phyloP scores from a whole-genome alignment of 2,113 vertebrate genomes.

The Bos indicus region DNA sequence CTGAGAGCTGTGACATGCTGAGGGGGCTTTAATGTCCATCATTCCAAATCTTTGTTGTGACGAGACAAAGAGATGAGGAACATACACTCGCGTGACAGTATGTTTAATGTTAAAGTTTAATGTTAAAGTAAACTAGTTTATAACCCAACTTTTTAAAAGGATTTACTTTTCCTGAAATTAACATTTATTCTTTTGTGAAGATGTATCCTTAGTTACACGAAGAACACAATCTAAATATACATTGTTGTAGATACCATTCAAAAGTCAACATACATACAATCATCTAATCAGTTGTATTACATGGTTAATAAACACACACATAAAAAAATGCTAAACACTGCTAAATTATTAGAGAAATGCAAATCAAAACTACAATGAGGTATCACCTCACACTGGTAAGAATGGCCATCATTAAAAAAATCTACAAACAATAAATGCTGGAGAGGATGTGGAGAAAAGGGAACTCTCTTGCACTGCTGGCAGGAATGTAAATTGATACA shows the following conservation, averaged over 20 bases:
- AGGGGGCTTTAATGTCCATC: no score
- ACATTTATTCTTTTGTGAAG: constrained; percentile 38
- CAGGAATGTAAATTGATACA: background rate
- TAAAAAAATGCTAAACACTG: background rate
- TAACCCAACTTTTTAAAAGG: constrained; percentile 19
- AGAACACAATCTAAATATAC: constrained; percentile 51
- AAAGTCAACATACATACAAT: constrained; percentile 38
- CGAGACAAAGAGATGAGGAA: no score
- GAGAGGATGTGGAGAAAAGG: background rate
- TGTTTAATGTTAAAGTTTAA: background rate
- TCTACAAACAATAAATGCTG: background rate
- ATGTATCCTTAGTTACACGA: constrained; percentile 31
- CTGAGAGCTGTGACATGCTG: no score
- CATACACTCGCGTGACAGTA: background rate
- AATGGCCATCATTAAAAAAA: background rate
- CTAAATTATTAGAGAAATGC: background rate
- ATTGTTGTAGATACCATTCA: constrained; percentile 4
- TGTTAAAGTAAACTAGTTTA: constrained; percentile 21
- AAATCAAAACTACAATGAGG: background rate
- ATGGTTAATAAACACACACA: background rate
- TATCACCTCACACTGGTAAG: background rate
- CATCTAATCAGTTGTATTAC: constrained; percentile 30
- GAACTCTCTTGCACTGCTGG: background rate
- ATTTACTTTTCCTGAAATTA: constrained; percentile 7
- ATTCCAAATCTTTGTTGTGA: no score